Evolutionary conservation across 2,888 invertebrate species (phyloP).

Genomic region (Synanthedon andrenaeformis): DNA sequence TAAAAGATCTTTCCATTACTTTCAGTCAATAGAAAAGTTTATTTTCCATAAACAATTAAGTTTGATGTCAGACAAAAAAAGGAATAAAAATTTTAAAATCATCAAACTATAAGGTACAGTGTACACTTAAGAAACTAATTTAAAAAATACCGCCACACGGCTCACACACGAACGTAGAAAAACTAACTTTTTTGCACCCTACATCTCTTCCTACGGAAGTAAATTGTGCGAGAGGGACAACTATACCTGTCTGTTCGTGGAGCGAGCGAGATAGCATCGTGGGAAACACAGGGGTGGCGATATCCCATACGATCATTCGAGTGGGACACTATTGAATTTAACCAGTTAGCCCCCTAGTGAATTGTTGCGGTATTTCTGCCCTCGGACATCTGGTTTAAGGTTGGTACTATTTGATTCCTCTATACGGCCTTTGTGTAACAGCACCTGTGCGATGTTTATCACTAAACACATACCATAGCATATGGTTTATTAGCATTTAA

Average conservation of each 20-base stretch:
- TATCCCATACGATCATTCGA: slow-evolving; percentile 63
- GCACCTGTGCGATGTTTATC: slow-evolving; percentile 26
- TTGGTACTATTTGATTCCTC: slow-evolving; percentile 16
- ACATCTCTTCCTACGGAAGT: slow-evolving; percentile 59
- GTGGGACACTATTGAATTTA: slow-evolving; percentile 43
- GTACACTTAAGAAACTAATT: background rate
- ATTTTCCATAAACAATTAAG: too few species aligned
- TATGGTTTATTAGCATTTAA: slow-evolving; percentile 9
- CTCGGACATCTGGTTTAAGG: slow-evolving; percentile 19
- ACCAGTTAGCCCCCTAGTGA: slow-evolving; percentile 18
- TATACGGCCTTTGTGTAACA: slow-evolving; percentile 4
- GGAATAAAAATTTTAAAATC: too few species aligned
- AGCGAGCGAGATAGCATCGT: slow-evolving; percentile 40
- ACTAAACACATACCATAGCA: slow-evolving; percentile 7
- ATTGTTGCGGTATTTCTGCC: slow-evolving; percentile 8
- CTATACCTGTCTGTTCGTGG: slow-evolving; percentile 6
- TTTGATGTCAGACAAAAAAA: too few species aligned
- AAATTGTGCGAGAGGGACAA: slow-evolving; percentile 22
- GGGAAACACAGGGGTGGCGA: slow-evolving; percentile 65
- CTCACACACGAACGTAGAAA: slow-evolving; percentile 55
- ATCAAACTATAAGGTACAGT: background rate
- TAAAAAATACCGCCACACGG: slow-evolving; percentile 38
- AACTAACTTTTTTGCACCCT: slow-evolving; percentile 60
- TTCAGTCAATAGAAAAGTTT: too few species aligned
- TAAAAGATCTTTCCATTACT: too few species aligned